Evolutionary conservation across 2,797 vertebrate genomes (phyloP), one percentile per base, ranked within the genome.

Genomic region (Naso thynnoides): DNA sequence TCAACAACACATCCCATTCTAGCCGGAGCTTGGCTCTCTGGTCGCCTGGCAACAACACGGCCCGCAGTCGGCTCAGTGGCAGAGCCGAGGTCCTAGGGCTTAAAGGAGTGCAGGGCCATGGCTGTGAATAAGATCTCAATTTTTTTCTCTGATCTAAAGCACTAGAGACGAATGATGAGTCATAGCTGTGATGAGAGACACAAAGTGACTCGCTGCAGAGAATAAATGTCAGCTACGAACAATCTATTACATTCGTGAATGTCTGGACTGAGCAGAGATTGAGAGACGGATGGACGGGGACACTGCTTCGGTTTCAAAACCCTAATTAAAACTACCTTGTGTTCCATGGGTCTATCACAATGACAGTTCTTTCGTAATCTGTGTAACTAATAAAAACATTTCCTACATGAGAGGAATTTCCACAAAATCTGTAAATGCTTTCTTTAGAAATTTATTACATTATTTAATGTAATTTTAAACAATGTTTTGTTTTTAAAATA

Each of bases 11-110:
- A 84, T 89, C 93, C 86, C 85, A 88, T 89, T 91, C 93, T 90
- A 78, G 84, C 82, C 64, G 50, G 88, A 79, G 87, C 84, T 73
- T 70, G 88, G 78, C 81, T 89, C 80, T 83, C 71, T 54, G 55
- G 92, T 95, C 79, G 90, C 93, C 77, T 89, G 90, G 93, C 92
- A 95, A 95, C 93, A 82, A 85, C 89, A 90, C 82, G 71, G 63
- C 69, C 82, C 21, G 36, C 83, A 61, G 78, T 48, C 60, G 29
- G 77, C 84, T 88, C 70, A 47, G 76, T 38, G 59, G 62, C 72
- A 44, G 31, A 79, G 73, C 47, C 19, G 18, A 67, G 70, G 79
- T 78, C 60, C 69, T 75, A 62, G 76, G 77, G 69, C 83, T 88
- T 80, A 76, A 61, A 61, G 67, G 73, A 81, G 77, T 27, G 70